Evolutionary conservation across 92 coral and sea anemone species (phyloP), one percentile per base, ranked within the genome.

Genomic region (Phenganax marumi): DNA sequence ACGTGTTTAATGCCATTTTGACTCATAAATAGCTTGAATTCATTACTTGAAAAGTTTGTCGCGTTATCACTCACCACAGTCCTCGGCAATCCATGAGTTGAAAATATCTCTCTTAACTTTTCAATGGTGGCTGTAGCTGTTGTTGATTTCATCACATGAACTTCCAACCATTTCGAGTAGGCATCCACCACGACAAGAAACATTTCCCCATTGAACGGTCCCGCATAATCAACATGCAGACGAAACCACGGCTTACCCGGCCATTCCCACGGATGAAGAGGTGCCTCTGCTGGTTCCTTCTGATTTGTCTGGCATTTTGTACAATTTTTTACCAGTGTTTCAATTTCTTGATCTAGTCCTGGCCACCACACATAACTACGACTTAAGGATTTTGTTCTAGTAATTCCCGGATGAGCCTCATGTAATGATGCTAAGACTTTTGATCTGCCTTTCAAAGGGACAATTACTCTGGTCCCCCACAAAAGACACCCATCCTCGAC

Each of bases 401-500:
- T 68, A 26, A 82, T 65, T 8, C 90, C 86, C 0, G 92, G 86
- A 68, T 89, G 90, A 43, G 80, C 83, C 53, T 75, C 90, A 52
- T 89, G 90, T 46, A 86, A 75, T 25, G 82, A 85, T 2, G 62
- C 79, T 77, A 86, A 77, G 16, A 78, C 86, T 14, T 73, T 56
- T 21, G 78, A 64, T 51, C 79, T 25, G 19, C 89, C 89, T 81
- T 85, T 88, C 26, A 77, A 81, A 73, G 89, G 86, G 53, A 85
- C 69, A 16, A 85, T 12, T 8, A 43, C 75, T 52, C 90, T 24
- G n/a, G 25, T n/a, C n/a, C n/a, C n/a, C n/a, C n/a, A n/a, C n/a
- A n/a, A n/a, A n/a, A n/a, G n/a, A n/a, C n/a, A n/a, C 17, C 86
- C 89, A 85, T 88, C 91, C 69, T 85, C 91, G 18, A 86, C 82